These are phyloP conservation scores for Pristionchus entomophagus DNA, from an alignment of 2,888 invertebrate species.

Conservation along the genomic window DNA sequence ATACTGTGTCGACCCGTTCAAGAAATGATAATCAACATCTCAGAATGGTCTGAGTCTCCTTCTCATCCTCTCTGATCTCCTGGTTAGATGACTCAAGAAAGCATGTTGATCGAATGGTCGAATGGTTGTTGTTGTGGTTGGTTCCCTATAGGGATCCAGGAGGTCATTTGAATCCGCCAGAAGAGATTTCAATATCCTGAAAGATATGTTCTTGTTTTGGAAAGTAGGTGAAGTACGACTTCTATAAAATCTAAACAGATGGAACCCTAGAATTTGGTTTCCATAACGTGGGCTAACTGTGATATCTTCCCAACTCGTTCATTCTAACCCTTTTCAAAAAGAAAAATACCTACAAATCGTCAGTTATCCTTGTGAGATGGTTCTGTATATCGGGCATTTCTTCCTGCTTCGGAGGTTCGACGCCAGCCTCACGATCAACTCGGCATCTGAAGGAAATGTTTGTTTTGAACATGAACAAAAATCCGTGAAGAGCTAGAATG, in stretches of 20 bases:
- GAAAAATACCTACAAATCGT: not conserved
- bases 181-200: not conserved
- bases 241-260: no score
- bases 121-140: not conserved
- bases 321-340: no score
- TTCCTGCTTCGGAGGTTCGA: slow-evolving; percentile 25
- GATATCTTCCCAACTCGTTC: no score
- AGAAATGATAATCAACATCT: not conserved
- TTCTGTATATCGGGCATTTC: not conserved
- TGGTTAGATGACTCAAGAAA: not conserved
- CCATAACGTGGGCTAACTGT: no score
- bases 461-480: not conserved
- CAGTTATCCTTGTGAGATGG: slow-evolving; percentile 11
- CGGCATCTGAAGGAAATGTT: not conserved
- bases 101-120: slow-evolving; percentile 13
- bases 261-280: no score
- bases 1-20: not conserved
- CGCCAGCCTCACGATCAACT: slow-evolving; percentile 1
- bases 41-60: not conserved
- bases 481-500: no score
- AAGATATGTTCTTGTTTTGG: no score
- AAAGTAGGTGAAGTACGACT: not conserved
- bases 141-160: not conserved
- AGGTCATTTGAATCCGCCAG: slow-evolving; percentile 11
- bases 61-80: not conserved